A percentile compares a stretch with the other conserved stretches of the same genome.
Conservation (phyloP, 2,888 invertebrate genomes). For the Osedax fenrisi region DNA sequence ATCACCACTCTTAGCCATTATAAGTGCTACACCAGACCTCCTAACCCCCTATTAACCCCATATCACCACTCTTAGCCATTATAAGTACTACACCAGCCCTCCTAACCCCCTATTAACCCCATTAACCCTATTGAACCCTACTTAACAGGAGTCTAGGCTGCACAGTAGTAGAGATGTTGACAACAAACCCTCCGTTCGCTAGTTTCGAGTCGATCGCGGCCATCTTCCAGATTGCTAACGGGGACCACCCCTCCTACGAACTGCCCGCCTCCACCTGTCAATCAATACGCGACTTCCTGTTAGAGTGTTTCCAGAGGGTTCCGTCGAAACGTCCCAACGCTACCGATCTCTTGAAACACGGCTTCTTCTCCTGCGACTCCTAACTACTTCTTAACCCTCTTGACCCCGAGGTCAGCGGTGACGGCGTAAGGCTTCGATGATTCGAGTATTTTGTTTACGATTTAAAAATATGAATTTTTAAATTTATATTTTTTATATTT, state of each 20-base stretch:
- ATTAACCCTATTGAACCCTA: neutral
- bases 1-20: too few relatives aligned
- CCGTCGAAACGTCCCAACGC: slow-evolving; percentile 43
- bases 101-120: neutral
- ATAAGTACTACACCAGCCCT: too few relatives aligned
- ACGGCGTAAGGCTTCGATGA: neutral
- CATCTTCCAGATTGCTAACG: slow-evolving; percentile 50
- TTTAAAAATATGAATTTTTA: too few relatives aligned
- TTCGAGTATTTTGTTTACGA: too few relatives aligned
- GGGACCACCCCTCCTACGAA: slow-evolving; percentile 40
- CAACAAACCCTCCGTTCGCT: slow-evolving; percentile 48
- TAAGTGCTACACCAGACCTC: too few relatives aligned
- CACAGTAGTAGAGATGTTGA: slow-evolving; percentile 51
- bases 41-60: too few relatives aligned
- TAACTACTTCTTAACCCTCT: too few relatives aligned
- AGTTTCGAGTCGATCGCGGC: slow-evolving; percentile 50
- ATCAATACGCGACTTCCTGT: slow-evolving; percentile 42
- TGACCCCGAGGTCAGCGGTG: neutral
- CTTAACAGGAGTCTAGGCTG: slow-evolving; percentile 49
- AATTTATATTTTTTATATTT: too few relatives aligned
- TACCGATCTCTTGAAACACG: slow-evolving; percentile 38
- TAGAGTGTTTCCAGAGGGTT: slow-evolving; percentile 41
- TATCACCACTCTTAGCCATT: too few relatives aligned
- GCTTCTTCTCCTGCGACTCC: slow-evolving; percentile 13
- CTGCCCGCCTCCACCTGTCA: slow-evolving; percentile 42